Evolutionary conservation across 2,797 vertebrate species (phyloP).

Genomic region (Silurus aristotelis): DNA sequence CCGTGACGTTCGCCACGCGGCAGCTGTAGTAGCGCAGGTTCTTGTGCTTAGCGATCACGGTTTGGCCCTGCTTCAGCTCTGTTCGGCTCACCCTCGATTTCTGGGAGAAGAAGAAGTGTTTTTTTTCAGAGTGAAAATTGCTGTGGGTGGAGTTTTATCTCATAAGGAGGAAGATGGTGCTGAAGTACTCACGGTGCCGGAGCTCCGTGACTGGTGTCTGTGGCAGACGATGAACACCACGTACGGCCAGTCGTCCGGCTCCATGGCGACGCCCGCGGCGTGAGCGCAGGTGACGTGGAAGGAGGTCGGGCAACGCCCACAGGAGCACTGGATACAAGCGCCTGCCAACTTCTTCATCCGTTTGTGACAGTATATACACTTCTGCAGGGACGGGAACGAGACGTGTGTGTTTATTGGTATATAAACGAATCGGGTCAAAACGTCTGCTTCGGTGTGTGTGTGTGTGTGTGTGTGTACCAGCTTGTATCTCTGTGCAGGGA

Average conservation of each 20-base stretch:
- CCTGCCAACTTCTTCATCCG: constrained; percentile 85
- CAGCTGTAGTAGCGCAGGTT: constrained; percentile 96
- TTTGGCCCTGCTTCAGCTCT: constrained; percentile 87
- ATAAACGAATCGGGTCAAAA: too few species aligned
- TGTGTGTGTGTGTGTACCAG: constrained; percentile 77
- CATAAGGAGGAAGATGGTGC: not conserved
- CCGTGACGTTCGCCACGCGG: constrained; percentile 84
- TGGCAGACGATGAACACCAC: constrained; percentile 95
- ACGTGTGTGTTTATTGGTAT: too few species aligned
- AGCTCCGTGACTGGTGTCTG: constrained; percentile 84
- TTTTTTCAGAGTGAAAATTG: too few species aligned
- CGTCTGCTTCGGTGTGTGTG: too few species aligned
- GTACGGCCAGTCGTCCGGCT: constrained; percentile 93
- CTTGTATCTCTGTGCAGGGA: constrained; percentile 93
- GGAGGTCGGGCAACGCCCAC: constrained; percentile 88
- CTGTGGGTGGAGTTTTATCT: not conserved
- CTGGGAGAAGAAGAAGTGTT: constrained; percentile 60
- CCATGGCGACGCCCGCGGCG: constrained; percentile 90
- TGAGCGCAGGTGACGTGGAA: constrained; percentile 98
- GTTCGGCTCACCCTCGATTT: constrained; percentile 80
- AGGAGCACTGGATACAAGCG: constrained; percentile 95
- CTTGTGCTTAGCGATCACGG: constrained; percentile 92
- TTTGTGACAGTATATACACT: constrained; percentile 80
- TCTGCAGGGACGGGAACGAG: constrained; percentile 48
- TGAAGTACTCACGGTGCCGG: constrained; percentile 80